Evolutionary conservation across 23 tunicate genomes (phyloP).

Genomic region (Styela clava): DNA sequence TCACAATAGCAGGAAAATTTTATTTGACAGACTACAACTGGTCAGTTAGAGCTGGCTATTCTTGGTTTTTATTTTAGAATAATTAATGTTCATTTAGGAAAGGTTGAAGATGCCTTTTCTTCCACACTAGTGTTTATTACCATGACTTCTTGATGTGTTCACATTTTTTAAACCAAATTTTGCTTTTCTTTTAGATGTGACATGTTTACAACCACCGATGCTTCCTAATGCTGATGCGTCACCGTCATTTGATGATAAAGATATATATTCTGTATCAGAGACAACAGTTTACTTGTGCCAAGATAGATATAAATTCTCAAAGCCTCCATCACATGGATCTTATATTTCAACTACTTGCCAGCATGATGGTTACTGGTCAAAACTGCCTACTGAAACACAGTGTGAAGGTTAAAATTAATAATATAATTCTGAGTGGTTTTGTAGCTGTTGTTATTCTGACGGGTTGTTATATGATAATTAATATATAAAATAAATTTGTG

Average conservation of each 20-base stretch:
- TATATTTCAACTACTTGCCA: slow-evolving; percentile 26
- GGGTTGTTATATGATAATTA: no score
- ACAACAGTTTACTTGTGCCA: slow-evolving; percentile 19
- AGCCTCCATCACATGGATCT: slow-evolving; percentile 23
- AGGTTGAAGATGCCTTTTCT: no score
- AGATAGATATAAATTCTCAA: slow-evolving; percentile 31
- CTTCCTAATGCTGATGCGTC: background rate
- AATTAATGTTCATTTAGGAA: no score
- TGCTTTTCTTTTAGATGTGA: slow-evolving; percentile 10
- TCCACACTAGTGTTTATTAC: no score
- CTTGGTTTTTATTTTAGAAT: no score
- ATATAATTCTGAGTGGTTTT: background rate
- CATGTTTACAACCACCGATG: slow-evolving; percentile 32
- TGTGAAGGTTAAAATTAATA: slow-evolving; percentile 47
- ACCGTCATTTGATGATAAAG: background rate
- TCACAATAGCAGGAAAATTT: no score
- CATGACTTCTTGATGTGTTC: no score
- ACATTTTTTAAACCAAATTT: background rate
- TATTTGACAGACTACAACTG: no score
- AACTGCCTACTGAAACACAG: slow-evolving; percentile 12
- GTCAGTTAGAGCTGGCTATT: no score
- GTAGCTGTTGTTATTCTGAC: background rate
- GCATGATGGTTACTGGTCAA: slow-evolving; percentile 41
- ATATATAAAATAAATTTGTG: no score
- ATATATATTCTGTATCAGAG: slow-evolving; percentile 1